Base-by-base conservation (phyloP, 37 sponge, comb jelly and placozoan genomes). In the Tethya wilhelma region DNA sequence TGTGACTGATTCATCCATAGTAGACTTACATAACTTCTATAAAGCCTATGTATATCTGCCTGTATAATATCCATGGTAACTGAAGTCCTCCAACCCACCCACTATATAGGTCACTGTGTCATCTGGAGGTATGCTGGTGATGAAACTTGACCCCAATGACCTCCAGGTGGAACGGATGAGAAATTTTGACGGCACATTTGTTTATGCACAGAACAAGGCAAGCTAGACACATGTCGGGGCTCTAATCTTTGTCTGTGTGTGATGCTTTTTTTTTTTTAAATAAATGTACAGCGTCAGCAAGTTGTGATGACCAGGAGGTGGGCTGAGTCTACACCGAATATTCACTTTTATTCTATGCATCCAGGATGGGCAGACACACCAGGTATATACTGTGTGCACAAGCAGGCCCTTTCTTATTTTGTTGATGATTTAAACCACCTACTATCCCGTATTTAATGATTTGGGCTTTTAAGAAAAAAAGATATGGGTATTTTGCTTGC, bases 341-440 rank as follows among this genome's bases (percentile, higher is more conserved):
- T 97, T 46, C 85, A 85, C 64, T 97, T 97, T 76, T 82, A 84
- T 9, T 72, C 97, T n/a, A 97, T 97, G 97, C 97, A 97, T 44
- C 97, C 97, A 32, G 89, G 89, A 8, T 89, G 89, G 89, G 83
- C 84, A 41, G 89, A 82, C 40, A 89, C 89, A 45, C 79, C 84
- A 64, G 84, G 87, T 86, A 67, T 1, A 43, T 59, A 9, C 9
- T 9, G 14, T 17, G 14, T 49, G 9, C 55, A 9, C 17, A 17
- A 19, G 55, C 9, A 17, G 55, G 17, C 55, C 55, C 14, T 19
- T 19, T 19, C 55, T 17, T 19, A 49, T 19, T 19, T 49, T 49
- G 55, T 49, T 9, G 55, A 49, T 17, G 17, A 49, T 49, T 49
- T 19, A 19, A 19, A 49, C 14, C n/a, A n/a, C n/a, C n/a, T n/a